Conservation (phyloP, 1,140 invertebrate genomes). For the Drosophila malerkotliana region DNA sequence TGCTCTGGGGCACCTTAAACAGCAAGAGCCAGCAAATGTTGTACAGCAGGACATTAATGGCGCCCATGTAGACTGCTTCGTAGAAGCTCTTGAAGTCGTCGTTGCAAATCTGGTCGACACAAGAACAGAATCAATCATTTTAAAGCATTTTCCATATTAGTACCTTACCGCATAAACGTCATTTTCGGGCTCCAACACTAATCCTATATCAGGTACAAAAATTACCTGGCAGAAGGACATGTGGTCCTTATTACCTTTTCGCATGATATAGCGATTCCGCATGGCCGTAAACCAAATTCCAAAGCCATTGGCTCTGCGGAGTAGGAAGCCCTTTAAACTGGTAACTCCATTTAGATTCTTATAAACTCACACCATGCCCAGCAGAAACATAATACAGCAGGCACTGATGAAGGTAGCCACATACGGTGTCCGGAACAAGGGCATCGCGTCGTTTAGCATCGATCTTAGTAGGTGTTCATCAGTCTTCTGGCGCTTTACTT, state of each 20-base stretch:
- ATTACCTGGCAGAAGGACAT: constrained; percentile 56
- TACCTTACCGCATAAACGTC: constrained; percentile 26
- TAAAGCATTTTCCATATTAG: neutral
- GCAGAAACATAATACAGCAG: constrained; percentile 61
- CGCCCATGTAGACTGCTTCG: constrained; percentile 51
- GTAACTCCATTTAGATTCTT: neutral
- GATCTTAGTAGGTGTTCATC: constrained; percentile 23
- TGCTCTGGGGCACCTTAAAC: constrained; percentile 37
- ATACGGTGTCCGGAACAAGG: constrained; percentile 55
- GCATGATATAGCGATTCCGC: constrained; percentile 60
- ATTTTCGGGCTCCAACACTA: constrained; percentile 34
- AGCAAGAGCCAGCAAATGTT: constrained; percentile 56
- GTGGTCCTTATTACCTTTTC: constrained; percentile 19
- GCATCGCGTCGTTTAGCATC: constrained; percentile 60
- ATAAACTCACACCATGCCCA: constrained; percentile 52
- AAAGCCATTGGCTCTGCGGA: constrained; percentile 47
- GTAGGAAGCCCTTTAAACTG: neutral
- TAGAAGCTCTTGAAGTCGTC: constrained; percentile 49
- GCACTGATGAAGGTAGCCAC: constrained; percentile 34
- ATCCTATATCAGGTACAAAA: constrained; percentile 10
- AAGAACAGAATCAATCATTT: neutral
- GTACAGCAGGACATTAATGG: constrained; percentile 49
- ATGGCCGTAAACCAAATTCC: constrained; percentile 64
- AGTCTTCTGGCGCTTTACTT: constrained; percentile 5
- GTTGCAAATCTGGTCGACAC: constrained; percentile 38